phyloP scores from a whole-genome alignment of 2,797 vertebrate genomes.

The Anabacerthia variegaticeps region DNA sequence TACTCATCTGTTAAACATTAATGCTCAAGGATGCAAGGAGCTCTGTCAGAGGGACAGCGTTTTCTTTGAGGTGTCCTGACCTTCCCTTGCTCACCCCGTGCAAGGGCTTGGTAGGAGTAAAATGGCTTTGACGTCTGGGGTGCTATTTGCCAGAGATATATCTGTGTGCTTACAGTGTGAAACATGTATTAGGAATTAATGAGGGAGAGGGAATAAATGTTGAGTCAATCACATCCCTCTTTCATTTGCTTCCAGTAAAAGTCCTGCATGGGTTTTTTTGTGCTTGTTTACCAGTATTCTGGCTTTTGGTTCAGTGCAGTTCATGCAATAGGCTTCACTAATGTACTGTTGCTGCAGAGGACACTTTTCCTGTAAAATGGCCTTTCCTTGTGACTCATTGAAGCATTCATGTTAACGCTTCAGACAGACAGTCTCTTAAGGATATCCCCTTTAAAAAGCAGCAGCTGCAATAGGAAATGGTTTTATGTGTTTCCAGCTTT shows the following conservation, averaged over 20 bases:
- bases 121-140: background rate
- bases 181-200: background rate
- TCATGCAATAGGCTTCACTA: constrained; percentile 6
- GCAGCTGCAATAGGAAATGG: constrained; percentile 66
- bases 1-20: background rate
- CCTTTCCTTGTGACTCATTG: constrained; percentile 57
- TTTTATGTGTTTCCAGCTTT: constrained; percentile 67
- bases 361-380: constrained; percentile 57
- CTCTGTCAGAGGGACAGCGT: background rate
- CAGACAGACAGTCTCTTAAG: constrained; percentile 64
- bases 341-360: constrained; percentile 3
- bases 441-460: constrained; percentile 68
- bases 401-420: constrained; percentile 29
- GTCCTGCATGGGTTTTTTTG: background rate
- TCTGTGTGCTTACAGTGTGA: background rate
- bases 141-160: background rate
- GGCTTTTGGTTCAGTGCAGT: constrained; percentile 17
- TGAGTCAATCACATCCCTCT: background rate
- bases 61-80: background rate
- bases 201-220: background rate
- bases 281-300: constrained; percentile 37
- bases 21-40: background rate
- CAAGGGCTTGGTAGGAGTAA: background rate
- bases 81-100: background rate
- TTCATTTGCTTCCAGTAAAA: constrained; percentile 47